phyloP scores from a whole-genome alignment of 2,797 vertebrate species.

The Cyclura pinguis region DNA sequence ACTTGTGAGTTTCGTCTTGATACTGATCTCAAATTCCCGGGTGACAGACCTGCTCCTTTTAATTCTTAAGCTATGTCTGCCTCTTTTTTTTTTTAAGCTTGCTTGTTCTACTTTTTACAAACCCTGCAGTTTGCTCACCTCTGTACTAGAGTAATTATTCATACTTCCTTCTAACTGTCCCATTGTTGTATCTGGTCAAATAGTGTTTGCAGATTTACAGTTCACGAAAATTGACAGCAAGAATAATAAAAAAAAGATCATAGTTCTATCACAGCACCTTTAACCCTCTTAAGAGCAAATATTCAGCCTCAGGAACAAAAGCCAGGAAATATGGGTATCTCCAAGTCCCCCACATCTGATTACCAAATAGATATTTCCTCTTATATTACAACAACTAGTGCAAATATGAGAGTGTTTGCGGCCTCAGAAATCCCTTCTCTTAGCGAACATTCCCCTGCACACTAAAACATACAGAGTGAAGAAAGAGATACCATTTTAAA shows the following conservation, averaged over 20 bases:
- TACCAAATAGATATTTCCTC: neutral
- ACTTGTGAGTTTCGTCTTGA: neutral
- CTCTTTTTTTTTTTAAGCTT: neutral
- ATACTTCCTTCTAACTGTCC: neutral
- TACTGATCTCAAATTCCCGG: neutral
- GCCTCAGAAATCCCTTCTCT: neutral
- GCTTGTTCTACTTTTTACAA: neutral
- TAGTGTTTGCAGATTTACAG: neutral
- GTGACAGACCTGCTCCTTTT: neutral
- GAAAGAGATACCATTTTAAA: no score
- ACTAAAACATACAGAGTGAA: neutral
- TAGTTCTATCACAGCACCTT: neutral
- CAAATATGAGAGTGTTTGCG: neutral
- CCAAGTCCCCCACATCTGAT: neutral
- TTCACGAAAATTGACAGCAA: neutral
- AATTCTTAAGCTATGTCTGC: neutral
- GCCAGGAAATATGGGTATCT: neutral
- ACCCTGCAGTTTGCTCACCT: neutral
- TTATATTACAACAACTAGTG: neutral
- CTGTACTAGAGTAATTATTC: neutral
- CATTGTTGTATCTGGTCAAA: neutral
- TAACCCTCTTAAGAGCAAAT: neutral
- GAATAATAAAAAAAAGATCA: neutral
- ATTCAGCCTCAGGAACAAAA: neutral
- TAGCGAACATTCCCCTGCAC: neutral